A percentile compares a stretch with the other conserved stretches of the same genome.
Evolutionary conservation across 2,113 vertebrate species (phyloP).

Genomic region (Sorex fumeus): DNA sequence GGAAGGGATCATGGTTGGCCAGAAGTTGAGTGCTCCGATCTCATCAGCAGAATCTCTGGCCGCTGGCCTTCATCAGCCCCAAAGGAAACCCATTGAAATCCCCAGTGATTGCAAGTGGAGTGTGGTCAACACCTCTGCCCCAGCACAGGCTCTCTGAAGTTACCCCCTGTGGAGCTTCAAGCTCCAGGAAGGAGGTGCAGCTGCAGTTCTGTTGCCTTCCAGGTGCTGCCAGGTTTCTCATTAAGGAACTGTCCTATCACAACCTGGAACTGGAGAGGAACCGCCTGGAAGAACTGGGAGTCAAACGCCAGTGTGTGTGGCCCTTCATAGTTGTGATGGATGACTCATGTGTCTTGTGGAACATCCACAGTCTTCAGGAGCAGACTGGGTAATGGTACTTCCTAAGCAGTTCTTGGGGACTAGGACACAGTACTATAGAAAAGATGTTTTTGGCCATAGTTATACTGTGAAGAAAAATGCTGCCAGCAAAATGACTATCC

Average conservation of each 20-base stretch:
- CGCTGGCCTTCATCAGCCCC: too few species aligned
- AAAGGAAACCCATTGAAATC: background rate
- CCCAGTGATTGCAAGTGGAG: background rate
- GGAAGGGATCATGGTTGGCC: too few species aligned
- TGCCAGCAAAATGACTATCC: background rate
- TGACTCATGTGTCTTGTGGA: constrained; percentile 97
- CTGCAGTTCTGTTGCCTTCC: constrained; percentile 62
- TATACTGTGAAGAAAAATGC: background rate
- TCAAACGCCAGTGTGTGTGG: constrained; percentile 96
- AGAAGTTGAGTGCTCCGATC: too few species aligned
- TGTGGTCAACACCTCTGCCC: background rate
- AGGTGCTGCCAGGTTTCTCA: constrained; percentile 98
- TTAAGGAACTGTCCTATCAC: constrained; percentile 98
- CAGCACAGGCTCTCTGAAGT: background rate
- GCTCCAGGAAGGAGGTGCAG: background rate
- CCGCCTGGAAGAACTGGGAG: constrained; percentile 95
- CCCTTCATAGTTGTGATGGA: constrained; percentile 98
- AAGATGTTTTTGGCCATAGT: background rate
- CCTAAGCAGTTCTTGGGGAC: background rate
- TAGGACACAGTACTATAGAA: background rate
- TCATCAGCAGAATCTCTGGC: background rate
- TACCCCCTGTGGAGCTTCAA: background rate
- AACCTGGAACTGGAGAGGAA: constrained; percentile 98
- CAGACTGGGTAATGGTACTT: constrained; percentile 87
- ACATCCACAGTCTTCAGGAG: constrained; percentile 90